Evolutionary conservation across 1,140 invertebrate genomes (phyloP).

Genomic region (Drosophila leontia): DNA sequence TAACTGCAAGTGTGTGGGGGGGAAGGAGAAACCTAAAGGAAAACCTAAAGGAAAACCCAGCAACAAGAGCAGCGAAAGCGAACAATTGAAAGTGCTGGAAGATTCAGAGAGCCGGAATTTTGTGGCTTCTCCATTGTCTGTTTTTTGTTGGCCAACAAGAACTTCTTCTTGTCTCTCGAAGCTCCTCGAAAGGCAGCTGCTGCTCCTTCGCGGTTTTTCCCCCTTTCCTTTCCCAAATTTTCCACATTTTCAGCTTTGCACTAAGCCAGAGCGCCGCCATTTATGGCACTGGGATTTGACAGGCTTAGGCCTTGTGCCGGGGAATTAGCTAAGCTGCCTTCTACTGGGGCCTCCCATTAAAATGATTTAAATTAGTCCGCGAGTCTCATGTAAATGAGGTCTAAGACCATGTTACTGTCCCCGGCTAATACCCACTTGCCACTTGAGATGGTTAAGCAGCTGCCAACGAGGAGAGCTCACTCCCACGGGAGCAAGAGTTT

Average conservation of each 20-base stretch:
- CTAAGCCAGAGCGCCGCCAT: slow-evolving; percentile 64
- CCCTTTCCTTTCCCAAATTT: not conserved
- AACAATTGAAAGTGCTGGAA: slow-evolving; percentile 71
- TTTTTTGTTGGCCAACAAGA: slow-evolving; percentile 21
- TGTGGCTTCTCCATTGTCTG: slow-evolving; percentile 64
- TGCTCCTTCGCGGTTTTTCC: slow-evolving; percentile 13
- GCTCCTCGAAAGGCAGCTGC: slow-evolving; percentile 24
- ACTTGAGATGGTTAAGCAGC: slow-evolving; percentile 27
- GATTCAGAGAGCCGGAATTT: not conserved
- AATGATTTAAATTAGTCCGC: slow-evolving; percentile 75
- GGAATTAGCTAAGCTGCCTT: slow-evolving; percentile 64
- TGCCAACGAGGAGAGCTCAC: slow-evolving; percentile 8
- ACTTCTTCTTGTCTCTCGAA: not conserved
- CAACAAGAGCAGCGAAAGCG: slow-evolving; percentile 41
- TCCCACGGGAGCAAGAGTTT: slow-evolving; percentile 12
- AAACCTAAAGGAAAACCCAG: slow-evolving; percentile 14
- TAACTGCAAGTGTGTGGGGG: not conserved
- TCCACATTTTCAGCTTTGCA: slow-evolving; percentile 7
- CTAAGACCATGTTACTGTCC: slow-evolving; percentile 6
- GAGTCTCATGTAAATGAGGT: slow-evolving; percentile 37
- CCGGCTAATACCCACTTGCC: slow-evolving; percentile 29
- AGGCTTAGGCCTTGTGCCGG: slow-evolving; percentile 53
- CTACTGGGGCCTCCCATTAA: slow-evolving; percentile 55
- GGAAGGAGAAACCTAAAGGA: not conserved
- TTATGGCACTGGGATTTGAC: slow-evolving; percentile 77